A percentile compares a stretch with the other conserved stretches of the same genome.
Evolutionary conservation across 2,797 vertebrate species (phyloP).

Genomic region (Galaxias olidus): DNA sequence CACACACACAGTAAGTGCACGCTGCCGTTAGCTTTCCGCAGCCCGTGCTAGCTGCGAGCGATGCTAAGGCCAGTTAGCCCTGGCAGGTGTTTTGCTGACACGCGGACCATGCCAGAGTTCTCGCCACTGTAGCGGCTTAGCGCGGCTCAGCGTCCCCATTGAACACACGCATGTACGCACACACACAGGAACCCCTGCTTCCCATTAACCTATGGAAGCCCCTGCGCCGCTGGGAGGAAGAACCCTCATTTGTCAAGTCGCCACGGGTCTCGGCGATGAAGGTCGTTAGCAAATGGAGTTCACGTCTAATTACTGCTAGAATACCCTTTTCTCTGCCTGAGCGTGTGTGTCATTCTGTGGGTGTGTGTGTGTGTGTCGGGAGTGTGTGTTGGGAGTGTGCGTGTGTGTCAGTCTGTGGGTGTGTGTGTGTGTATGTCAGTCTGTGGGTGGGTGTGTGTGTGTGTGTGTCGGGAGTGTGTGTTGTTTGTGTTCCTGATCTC

Average conservation of each 20-base stretch:
- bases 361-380: neutral
- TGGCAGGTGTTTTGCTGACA: constrained; percentile 66
- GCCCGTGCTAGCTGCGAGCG: too few relatives aligned
- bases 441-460: neutral
- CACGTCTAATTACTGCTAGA: constrained; percentile 72
- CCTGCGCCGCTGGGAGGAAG: constrained; percentile 48
- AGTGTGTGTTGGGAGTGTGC: constrained; percentile 21
- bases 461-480: neutral
- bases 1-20: too few relatives aligned
- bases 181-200: constrained; percentile 39
- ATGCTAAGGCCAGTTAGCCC: constrained; percentile 55
- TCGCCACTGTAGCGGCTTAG: constrained; percentile 54
- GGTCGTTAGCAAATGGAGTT: constrained; percentile 73
- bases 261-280: constrained; percentile 62
- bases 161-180: constrained; percentile 3
- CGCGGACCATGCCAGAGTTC: constrained; percentile 41
- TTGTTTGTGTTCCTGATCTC: neutral
- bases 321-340: constrained; percentile 24
- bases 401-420: constrained; percentile 13
- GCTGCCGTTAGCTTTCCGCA: too few relatives aligned
- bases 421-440: constrained; percentile 22
- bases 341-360: constrained; percentile 12
- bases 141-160: constrained; percentile 53
- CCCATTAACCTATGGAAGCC: constrained; percentile 74
- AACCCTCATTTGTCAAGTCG: constrained; percentile 72